Base-by-base conservation (phyloP, 2,888 invertebrate species). In the Phania funesta region DNA sequence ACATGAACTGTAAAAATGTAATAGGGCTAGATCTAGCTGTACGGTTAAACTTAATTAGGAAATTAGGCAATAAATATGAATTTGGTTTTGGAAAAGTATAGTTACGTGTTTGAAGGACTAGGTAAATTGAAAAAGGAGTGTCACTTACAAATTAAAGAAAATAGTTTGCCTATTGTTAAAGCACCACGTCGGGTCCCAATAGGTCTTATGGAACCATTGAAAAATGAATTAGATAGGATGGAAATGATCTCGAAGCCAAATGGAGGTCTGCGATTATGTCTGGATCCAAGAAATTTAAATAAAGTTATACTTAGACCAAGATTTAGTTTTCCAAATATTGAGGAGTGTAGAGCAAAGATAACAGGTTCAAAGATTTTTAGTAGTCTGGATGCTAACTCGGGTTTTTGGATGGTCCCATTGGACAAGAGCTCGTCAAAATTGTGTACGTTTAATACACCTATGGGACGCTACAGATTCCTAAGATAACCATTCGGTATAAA, bases 81-180 rank as follows among this genome's bases (percentile, higher is more conserved):
- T 29, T 29, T 7, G 2, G 46, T 46, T 16, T 20, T 56, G 11
- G 22, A 35, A 11, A 35, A 56, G 22, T 56, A 46, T 9, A n/a
- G n/a, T 26, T 44, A 62, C 26, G 62, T 62, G 29, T 62, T 60
- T 60, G 44, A 60, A n/a, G 60, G 60, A 35, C 41, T 77, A 24
- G 70, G 62, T 24, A 26, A 70, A 46, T 52, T 77, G 11, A 20
- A 70, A 54, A 60, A 62, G 29, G 46, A 46, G 11, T 62, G 62
- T 60, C 54, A 71, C 44, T 52, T 76, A 26, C 35, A 60, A 18
- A 22, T 73, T 24, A 73, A 50, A 60, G 70, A 60, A 50, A 52
- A 50, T 50, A 26, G 35, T 67, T 2, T 56, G 7, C 48, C 75
- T 20, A 56, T 75, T 24, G 38, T 75, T 26, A 32, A 44, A 20